These are phyloP conservation scores for Ectropis grisescens DNA, from an alignment of 1,140 invertebrate species.

Conservation along the genomic window DNA sequence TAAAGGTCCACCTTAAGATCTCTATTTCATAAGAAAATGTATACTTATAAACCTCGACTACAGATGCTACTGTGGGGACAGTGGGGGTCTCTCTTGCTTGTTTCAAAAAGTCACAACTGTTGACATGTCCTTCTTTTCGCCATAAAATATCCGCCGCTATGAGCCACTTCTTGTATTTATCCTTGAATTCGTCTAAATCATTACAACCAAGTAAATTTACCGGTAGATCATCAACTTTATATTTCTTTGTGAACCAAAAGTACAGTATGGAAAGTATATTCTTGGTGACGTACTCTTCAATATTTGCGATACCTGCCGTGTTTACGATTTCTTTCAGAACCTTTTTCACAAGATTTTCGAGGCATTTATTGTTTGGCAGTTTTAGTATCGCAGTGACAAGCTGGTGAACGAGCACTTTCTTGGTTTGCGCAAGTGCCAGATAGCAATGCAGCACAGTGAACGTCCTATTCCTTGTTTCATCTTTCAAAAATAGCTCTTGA, in stretches of 20 bases:
- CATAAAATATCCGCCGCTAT: conserved; percentile 39
- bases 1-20: no score
- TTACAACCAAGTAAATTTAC: conserved; percentile 31
- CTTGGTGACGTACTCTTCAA: conserved; percentile 29
- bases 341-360: conserved; percentile 33
- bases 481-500: conserved; percentile 34
- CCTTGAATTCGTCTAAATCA: conserved; percentile 19
- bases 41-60: no score
- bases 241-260: conserved; percentile 35
- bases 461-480: conserved; percentile 54
- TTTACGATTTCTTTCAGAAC: conserved; percentile 32
- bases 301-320: conserved; percentile 11
- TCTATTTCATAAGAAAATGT: no score
- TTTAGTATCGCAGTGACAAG: conserved; percentile 27
- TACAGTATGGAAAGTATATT: conserved; percentile 33
- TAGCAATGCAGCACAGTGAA: conserved; percentile 42
- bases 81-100: no score
- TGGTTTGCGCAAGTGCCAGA: conserved; percentile 26
- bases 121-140: conserved; percentile 29
- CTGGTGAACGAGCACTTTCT: conserved; percentile 21
- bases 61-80: no score
- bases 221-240: conserved; percentile 31
- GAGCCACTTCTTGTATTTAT: conserved; percentile 36
- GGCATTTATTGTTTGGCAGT: conserved; percentile 33
- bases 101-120: conserved; percentile 10